Base-by-base conservation (phyloP, 2,888 invertebrate genomes). In the Neoaliturus tenellus region DNA sequence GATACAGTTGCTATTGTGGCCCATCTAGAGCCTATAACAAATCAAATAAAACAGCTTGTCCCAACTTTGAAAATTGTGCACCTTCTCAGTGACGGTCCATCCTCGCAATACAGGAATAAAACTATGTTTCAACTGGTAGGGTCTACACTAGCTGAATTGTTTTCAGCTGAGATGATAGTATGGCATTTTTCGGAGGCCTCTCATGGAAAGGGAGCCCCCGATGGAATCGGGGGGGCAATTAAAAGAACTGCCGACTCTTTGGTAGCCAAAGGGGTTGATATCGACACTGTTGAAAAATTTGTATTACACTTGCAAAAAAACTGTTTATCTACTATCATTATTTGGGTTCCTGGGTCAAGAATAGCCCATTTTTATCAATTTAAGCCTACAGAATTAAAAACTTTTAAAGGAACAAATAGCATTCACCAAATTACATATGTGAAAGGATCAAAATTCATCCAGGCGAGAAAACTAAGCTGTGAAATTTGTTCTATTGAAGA, bases 61-160 rank as follows among this genome's bases (percentile, higher is more conserved):
- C 83, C 80, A 33, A 48, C n/a, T 14, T 28, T 80, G n/a, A 17
- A 69, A 39, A 83, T 67, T 31, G 80, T 83, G 14, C 62, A 83
- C 31, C 67, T 83, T n/a, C 78, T 83, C 14, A 69, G 80, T 41
- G 83, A 83, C 35, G 81, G 84, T 17, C 84, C 84, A 14, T 69
- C 84, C 41, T 35, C 51, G 5, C 84, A 84, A 55, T 84, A 84
- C 25, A 62, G 51, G 44, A 84, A 84, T 71, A 78, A 78, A 78
- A 78, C 44, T 23, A 78, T 78, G 78, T 51, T 78, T 78, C 51
- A 48, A 14, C 48, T 80, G 17, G 14, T 80, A 33, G 55, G 55
- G 23, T 55, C 41, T 41, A 51, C n/a, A 2, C 14, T 14, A 51
- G 44, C 28, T 12, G 25, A 55, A 28, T 51, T 41, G 20, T 20